Base-by-base conservation (phyloP, 2,113 vertebrate species). In the Rhodinocichla rosea region DNA sequence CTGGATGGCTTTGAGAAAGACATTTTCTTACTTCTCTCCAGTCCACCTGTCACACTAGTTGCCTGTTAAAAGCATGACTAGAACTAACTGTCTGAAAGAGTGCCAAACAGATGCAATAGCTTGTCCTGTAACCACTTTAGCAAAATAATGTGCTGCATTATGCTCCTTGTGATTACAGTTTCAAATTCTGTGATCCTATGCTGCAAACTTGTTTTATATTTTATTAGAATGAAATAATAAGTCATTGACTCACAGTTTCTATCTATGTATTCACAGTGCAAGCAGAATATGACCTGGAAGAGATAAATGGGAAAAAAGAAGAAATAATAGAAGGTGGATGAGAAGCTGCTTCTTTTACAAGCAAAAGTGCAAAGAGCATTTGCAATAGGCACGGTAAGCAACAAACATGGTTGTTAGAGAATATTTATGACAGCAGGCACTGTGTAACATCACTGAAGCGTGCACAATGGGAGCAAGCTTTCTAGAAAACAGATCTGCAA, bases 301-400 rank as follows among this genome's bases (percentile, higher is more conserved):
- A 97, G 78, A 96, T 84, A 95, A 97, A 95, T 76, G 22, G 7
- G 5, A 44, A 23, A 90, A 85, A 75, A 44, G 83, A 88, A 84
- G 63, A 81, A 96, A 94, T 52, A 90, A 96, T 63, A 93, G 76
- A 95, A 96, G 40, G 73, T 73, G 55, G 94, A 97, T 67, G 85
- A 96, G 89, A 96, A 97, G 92, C 92, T 80, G 64, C 84, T 92
- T 95, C 90, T 92, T 96, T 97, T 59, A 60, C 85, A 95, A 93
- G 84, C 75, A 63, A 83, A 92, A 71, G 94, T 65, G 77, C 90
- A 95, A 94, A 96, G 73, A 91, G 87, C 92, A 86, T 94, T 96
- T 92, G 94, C 93, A 96, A 64, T 92, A 97, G 96, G 94, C 93
- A 96, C 95, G 78, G 93, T 92, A 96, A 97, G 94, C 92, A 97